phyloP scores from a whole-genome alignment of 1,140 invertebrate genomes.

The Colletes latitarsis region DNA sequence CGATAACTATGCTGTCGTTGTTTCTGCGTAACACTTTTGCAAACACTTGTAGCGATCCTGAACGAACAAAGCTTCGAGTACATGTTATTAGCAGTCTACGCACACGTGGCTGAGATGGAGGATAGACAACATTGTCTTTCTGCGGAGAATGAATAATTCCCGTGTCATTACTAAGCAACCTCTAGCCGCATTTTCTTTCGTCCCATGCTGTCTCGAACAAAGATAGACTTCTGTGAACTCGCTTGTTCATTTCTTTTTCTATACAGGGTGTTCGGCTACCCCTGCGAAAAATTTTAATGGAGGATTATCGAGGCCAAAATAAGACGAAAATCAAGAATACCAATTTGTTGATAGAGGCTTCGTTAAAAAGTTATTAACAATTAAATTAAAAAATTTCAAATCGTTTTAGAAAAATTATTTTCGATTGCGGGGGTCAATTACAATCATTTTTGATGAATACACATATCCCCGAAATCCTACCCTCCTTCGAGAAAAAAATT shows the following conservation, averaged over 20 bases:
- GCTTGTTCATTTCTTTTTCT: neutral
- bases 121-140: constrained; percentile 50
- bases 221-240: neutral
- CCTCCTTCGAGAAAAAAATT: no score
- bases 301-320: no score
- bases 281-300: no score
- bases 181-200: neutral
- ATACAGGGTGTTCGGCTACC: no score
- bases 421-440: no score
- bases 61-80: constrained; percentile 38
- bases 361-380: no score
- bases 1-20: neutral
- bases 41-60: constrained; percentile 48
- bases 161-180: constrained; percentile 57
- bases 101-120: constrained; percentile 21
- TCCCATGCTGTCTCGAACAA: constrained; percentile 9
- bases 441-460: no score
- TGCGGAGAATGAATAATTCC: constrained; percentile 58
- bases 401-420: no score
- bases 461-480: no score
- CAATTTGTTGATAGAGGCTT: no score
- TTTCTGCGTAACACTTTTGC: constrained; percentile 42
- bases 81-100: constrained; percentile 39
- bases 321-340: no score
- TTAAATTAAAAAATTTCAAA: no score